These are phyloP conservation scores for Phyllostomus hastatus DNA, from an alignment of 2,113 vertebrate species.

Conservation along the genomic window DNA sequence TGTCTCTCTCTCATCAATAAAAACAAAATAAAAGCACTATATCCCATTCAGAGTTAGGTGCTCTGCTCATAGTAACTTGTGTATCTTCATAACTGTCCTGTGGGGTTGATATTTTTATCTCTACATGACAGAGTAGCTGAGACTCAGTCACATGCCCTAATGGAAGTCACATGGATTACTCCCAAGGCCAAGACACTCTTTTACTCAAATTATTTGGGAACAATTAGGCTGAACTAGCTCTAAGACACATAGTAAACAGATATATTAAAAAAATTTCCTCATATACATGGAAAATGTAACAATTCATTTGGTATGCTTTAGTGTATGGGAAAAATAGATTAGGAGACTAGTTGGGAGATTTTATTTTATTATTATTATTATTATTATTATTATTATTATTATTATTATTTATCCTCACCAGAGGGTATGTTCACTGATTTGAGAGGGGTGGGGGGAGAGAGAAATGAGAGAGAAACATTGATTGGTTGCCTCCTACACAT, in stretches of 20 bases:
- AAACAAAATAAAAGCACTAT: background rate
- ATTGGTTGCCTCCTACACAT: too few relatives aligned
- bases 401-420: too few relatives aligned
- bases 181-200: background rate
- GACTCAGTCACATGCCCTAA: background rate
- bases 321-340: background rate
- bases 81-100: background rate
- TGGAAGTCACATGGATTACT: background rate
- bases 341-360: background rate
- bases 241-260: background rate
- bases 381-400: too few relatives aligned
- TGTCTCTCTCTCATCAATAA: too few relatives aligned
- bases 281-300: background rate
- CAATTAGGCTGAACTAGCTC: background rate
- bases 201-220: background rate
- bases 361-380: background rate
- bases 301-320: background rate
- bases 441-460: too few relatives aligned
- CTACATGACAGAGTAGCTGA: background rate
- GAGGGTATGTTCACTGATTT: too few relatives aligned
- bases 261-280: background rate
- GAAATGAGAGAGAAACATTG: too few relatives aligned
- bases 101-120: background rate
- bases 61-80: background rate
- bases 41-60: background rate